Evolutionary conservation across 2,113 vertebrate species (phyloP).

Genomic region (Thinocorus orbignyianus): DNA sequence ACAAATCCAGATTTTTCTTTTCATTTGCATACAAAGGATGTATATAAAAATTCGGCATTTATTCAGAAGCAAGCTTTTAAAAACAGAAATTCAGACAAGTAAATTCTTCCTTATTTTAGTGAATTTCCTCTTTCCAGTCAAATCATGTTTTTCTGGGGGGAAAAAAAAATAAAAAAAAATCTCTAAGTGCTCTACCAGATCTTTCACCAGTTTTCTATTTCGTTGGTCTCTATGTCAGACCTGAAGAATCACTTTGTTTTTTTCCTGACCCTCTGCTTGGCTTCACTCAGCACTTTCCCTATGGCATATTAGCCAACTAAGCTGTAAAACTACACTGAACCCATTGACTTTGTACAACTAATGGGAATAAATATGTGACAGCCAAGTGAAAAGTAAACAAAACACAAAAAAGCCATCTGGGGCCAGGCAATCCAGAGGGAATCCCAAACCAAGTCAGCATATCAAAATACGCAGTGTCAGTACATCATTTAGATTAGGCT

Average conservation of each 20-base stretch:
- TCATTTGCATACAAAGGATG: neutral
- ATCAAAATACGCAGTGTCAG: conserved; percentile 43
- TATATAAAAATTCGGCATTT: neutral
- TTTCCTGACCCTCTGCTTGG: neutral
- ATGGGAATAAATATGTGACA: conserved; percentile 59
- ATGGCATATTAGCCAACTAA: conserved; percentile 1
- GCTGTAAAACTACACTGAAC: conserved; percentile 32
- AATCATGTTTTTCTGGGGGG: neutral
- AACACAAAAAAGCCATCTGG: conserved; percentile 43
- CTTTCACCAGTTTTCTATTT: neutral
- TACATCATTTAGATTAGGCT: conserved; percentile 52
- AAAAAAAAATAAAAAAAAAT: neutral
- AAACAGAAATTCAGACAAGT: neutral
- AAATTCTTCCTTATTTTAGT: neutral
- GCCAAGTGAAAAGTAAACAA: conserved; percentile 59
- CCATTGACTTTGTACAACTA: conserved; percentile 32
- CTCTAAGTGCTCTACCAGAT: neutral
- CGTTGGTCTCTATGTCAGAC: neutral
- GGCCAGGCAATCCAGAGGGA: conserved; percentile 35
- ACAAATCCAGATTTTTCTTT: neutral
- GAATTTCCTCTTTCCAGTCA: neutral
- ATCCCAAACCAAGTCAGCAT: conserved; percentile 45
- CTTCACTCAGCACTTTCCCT: neutral
- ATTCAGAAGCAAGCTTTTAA: neutral
- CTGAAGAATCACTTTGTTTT: neutral